These are phyloP conservation scores for Vipera ursinii DNA, from an alignment of 2,797 vertebrate genomes.

Conservation along the genomic window DNA sequence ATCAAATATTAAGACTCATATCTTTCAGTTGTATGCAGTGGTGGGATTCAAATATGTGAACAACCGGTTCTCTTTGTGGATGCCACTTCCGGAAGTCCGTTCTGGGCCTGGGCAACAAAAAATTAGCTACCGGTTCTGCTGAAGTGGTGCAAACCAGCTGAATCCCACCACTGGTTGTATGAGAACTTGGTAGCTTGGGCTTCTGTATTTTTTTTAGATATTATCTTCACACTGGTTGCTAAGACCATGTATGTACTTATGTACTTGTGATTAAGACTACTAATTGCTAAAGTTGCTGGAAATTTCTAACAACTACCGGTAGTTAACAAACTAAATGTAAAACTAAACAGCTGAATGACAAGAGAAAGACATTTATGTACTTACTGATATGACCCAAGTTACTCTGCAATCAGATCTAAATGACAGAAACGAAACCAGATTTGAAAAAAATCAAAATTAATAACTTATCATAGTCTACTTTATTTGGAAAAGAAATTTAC, in stretches of 20 bases:
- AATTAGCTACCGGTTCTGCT: too few relatives aligned
- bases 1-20: neutral
- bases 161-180: neutral
- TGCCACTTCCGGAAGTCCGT: too few relatives aligned
- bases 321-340: neutral
- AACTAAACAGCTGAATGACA: neutral
- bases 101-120: too few relatives aligned
- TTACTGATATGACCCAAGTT: neutral
- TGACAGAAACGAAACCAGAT: slow-evolving; percentile 11
- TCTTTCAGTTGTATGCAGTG: too few relatives aligned
- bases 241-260: neutral
- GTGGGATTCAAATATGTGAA: too few relatives aligned
- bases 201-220: neutral
- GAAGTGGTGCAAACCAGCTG: too few relatives aligned
- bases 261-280: neutral
- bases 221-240: neutral
- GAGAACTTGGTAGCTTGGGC: neutral
- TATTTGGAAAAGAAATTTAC: neutral
- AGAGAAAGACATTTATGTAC: neutral
- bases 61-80: too few relatives aligned
- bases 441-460: neutral
- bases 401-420: neutral
- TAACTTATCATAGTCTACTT: neutral
- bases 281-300: neutral
- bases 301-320: neutral